Percentiles rank a stretch among this genome's conserved stretches.
phyloP scores from a whole-genome alignment of 1,140 invertebrate genomes.

The Adoxophyes honmai region DNA sequence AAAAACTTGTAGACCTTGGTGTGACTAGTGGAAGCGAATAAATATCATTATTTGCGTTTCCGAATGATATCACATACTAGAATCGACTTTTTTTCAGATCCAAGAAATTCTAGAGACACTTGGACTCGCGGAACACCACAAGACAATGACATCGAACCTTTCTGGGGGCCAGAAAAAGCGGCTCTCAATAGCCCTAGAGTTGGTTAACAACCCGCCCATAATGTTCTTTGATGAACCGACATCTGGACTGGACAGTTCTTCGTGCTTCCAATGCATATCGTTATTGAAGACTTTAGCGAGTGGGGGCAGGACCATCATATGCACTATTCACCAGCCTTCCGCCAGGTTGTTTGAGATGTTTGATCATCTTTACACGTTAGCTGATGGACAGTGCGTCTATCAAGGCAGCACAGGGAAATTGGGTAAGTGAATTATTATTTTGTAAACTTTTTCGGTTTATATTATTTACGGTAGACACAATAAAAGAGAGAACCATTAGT shows the following conservation, averaged over 20 bases:
- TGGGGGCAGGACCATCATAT: slow-evolving; percentile 96
- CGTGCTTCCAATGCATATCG: slow-evolving; percentile 95
- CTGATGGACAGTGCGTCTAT: slow-evolving; percentile 96
- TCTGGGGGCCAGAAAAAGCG: slow-evolving; percentile 98
- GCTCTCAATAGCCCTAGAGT: slow-evolving; percentile 95
- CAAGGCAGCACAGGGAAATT: slow-evolving; percentile 90
- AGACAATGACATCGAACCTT: slow-evolving; percentile 92
- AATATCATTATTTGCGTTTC: no score
- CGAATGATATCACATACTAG: no score
- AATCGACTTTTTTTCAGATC: slow-evolving; percentile 87
- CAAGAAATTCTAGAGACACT: slow-evolving; percentile 94
- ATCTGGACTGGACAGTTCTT: slow-evolving; percentile 95
- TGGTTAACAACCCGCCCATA: slow-evolving; percentile 95
- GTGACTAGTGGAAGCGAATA: no score
- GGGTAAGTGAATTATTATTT: slow-evolving; percentile 40
- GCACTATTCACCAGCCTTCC: slow-evolving; percentile 98
- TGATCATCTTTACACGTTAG: slow-evolving; percentile 95
- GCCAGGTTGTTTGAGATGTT: slow-evolving; percentile 98
- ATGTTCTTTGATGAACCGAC: slow-evolving; percentile 99
- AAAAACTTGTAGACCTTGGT: no score
- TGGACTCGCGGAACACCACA: slow-evolving; percentile 89
- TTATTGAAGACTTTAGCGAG: slow-evolving; percentile 91
- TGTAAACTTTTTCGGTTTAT: not conserved
- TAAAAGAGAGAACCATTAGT: no score
- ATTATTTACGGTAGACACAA: no score